Conservation (phyloP, 2,888 invertebrate genomes). For the Acleris literana region DNA sequence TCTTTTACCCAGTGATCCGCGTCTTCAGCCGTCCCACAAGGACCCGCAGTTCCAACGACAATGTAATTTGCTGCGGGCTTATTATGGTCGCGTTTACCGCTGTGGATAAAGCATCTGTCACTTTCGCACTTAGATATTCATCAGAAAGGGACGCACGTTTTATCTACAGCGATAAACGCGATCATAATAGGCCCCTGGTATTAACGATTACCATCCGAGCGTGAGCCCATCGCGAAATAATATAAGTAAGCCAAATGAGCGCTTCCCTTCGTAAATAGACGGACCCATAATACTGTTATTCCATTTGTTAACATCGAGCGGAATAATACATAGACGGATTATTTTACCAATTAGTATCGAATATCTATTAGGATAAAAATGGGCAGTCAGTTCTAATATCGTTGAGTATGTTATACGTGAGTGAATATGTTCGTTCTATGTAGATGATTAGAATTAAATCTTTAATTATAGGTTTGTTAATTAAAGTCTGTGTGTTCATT, state of each 20-base stretch:
- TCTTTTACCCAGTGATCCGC: slow-evolving; percentile 2
- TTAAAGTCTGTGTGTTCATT: no score
- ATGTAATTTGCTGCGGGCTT: slow-evolving; percentile 23
- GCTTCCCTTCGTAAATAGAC: slow-evolving; percentile 29
- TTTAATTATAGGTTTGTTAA: no score
- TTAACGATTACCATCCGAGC: slow-evolving; percentile 33
- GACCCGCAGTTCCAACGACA: slow-evolving; percentile 24
- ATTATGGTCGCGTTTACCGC: no score
- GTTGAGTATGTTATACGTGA: background rate
- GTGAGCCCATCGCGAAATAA: slow-evolving; percentile 34
- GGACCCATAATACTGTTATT: slow-evolving; percentile 30
- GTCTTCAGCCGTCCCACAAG: slow-evolving; percentile 10
- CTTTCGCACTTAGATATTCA: no score
- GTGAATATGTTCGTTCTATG: background rate
- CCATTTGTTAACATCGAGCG: slow-evolving; percentile 17
- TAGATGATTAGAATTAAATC: no score
- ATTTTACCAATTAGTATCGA: slow-evolving; percentile 34
- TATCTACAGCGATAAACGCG: no score
- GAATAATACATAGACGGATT: slow-evolving; percentile 29
- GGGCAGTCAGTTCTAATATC: background rate
- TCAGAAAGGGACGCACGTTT: no score
- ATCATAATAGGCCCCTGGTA: slow-evolving; percentile 6
- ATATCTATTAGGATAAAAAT: slow-evolving; percentile 17
- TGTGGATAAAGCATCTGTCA: no score
- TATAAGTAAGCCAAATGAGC: slow-evolving; percentile 37